Conservation (phyloP, 2,113 vertebrate genomes). For the Halichoerus grypus region DNA sequence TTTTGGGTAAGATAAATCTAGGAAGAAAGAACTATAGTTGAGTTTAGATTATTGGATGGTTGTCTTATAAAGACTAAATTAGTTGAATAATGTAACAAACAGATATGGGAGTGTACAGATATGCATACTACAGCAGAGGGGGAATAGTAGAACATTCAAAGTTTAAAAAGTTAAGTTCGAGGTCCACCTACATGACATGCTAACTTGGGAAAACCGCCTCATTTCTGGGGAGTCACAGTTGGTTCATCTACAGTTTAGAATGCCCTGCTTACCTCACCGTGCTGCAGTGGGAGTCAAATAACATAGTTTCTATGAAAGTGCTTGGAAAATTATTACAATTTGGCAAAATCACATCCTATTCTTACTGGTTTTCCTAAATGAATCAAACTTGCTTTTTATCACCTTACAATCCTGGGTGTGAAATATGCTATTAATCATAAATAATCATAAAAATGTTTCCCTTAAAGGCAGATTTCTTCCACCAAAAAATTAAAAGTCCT, state of each 20-base stretch:
- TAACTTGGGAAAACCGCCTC: background rate
- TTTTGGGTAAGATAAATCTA: background rate
- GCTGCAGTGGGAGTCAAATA: background rate
- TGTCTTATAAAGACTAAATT: background rate
- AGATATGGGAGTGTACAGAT: background rate
- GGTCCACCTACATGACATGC: background rate
- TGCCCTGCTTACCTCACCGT: background rate
- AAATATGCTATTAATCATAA: conserved; percentile 30
- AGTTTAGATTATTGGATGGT: background rate
- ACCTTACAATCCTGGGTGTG: background rate
- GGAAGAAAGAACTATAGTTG: background rate
- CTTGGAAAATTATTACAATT: conserved; percentile 34
- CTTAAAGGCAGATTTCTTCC: background rate
- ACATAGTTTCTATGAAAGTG: background rate
- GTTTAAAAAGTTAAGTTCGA: background rate
- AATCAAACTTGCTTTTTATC: conserved; percentile 26
- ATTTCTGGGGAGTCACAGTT: background rate
- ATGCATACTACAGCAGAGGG: background rate
- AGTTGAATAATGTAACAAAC: background rate
- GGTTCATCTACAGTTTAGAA: background rate
- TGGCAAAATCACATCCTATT: background rate
- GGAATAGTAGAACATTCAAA: background rate
- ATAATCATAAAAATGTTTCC: background rate
- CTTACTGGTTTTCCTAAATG: background rate
- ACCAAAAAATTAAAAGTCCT: background rate